phyloP scores from a whole-genome alignment of 2,888 invertebrate genomes.

The Exephanes ischioxanthus region DNA sequence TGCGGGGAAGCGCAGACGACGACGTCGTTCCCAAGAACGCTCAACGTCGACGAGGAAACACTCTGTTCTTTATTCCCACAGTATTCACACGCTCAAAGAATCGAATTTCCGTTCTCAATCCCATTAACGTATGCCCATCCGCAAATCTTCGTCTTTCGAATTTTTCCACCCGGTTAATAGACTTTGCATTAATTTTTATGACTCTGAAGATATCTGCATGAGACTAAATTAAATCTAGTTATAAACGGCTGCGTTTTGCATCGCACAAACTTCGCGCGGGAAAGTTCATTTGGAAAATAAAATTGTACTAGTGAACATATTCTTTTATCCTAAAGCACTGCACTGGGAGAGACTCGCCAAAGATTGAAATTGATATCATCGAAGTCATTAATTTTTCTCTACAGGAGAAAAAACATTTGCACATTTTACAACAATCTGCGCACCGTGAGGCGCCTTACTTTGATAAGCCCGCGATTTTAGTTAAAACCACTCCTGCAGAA shows the following conservation, averaged over 20 bases:
- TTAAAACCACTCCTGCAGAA: conserved; percentile 45
- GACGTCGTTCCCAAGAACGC: neutral
- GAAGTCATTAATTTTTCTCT: neutral
- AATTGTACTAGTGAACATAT: too few species aligned
- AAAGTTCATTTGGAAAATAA: too few species aligned
- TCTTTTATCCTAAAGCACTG: too few species aligned
- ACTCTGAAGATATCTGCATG: too few species aligned
- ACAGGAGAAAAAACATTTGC: neutral
- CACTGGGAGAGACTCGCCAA: too few species aligned
- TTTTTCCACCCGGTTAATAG: too few species aligned
- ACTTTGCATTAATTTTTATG: too few species aligned
- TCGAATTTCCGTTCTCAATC: neutral
- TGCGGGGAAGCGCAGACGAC: neutral
- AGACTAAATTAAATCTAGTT: too few species aligned
- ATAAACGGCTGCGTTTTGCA: too few species aligned
- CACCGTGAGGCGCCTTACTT: conserved; percentile 33
- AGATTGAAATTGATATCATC: too few species aligned
- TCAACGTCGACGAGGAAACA: neutral
- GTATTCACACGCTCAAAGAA: neutral
- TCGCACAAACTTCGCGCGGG: too few species aligned
- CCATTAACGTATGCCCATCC: neutral
- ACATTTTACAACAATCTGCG: neutral
- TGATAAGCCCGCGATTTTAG: conserved; percentile 41
- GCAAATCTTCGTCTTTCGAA: neutral
- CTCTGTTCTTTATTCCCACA: neutral